Base-by-base conservation (phyloP, 2,888 invertebrate genomes). In the Phaonia tiefii region DNA sequence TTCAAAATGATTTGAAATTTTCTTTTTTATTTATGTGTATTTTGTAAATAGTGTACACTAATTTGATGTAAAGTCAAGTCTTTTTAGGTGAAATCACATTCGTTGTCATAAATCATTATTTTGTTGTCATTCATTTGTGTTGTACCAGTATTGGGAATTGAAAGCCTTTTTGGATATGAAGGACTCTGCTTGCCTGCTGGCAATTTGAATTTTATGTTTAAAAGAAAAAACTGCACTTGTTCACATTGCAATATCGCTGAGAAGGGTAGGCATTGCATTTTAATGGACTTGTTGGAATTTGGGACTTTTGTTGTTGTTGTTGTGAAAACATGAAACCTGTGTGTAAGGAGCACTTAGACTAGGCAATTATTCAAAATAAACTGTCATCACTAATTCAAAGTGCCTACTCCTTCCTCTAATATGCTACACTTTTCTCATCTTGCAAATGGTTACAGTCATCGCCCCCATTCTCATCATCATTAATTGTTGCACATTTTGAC, bases 361-460 rank as follows among this genome's bases (percentile, higher is more conserved):
- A 73, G 79, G 85, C 85, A 87, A 89, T 89, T 89, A 88, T 88
- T 89, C 86, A 86, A 72, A 75, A 85, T 86, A 83, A 84, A 85
- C 88, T 89, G 89, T 89, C 89, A 88, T 88, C 89, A 89, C 89
- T 87, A 87, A 86, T 86, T 86, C 86, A 84, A 88, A 89, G 88
- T 88, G 86, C 84, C n/a, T 86, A 84, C 85, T 78, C 71, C 80
- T 37, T 31, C 31, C 31, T 31, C 31, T 31, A n/a, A n/a, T 31
- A 3, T 31, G 31, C 31, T 31, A 8, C n/a, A n/a, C n/a, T n/a
- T n/a, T n/a, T n/a, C 31, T 31, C 31, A 31, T 31, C 15, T 8
- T 3, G 20, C 10, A 39, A 10, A 13, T 17, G 20, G 22, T 22
- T 42, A 37, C 42, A 15, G 58, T 51, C 15, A n/a, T 26, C 37